Conservation (phyloP, 2,113 vertebrate genomes). For the Apodemus sylvaticus region DNA sequence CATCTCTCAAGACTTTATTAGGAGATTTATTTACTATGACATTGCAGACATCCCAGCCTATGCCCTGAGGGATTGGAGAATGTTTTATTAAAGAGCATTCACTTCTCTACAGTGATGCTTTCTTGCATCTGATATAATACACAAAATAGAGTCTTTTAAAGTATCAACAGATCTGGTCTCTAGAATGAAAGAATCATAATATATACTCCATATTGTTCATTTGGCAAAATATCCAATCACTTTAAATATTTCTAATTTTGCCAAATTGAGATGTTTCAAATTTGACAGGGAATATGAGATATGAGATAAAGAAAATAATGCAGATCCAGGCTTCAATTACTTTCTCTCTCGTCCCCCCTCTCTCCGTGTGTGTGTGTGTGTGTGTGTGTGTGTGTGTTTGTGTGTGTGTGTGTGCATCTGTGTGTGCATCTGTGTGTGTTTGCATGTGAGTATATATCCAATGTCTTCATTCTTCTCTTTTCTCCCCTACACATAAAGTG, state of each 20-base stretch:
- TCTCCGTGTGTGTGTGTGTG: not conserved
- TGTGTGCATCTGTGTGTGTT: too few species aligned
- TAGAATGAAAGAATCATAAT: not conserved
- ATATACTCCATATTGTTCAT: not conserved
- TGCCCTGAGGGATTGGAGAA: not conserved
- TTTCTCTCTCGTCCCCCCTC: too few species aligned
- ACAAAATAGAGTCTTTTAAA: slow-evolving; percentile 14
- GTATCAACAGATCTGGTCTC: not conserved
- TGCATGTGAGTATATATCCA: not conserved
- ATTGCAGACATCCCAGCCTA: not conserved
- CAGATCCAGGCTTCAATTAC: not conserved
- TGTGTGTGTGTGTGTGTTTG: too few species aligned
- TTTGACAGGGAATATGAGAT: not conserved
- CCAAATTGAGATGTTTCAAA: not conserved
- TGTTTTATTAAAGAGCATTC: slow-evolving; percentile 23
- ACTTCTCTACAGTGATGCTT: not conserved
- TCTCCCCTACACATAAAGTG: not conserved
- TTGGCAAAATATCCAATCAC: not conserved
- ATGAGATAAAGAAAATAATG: not conserved
- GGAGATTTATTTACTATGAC: not conserved
- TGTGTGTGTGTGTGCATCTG: too few species aligned
- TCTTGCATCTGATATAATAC: not conserved
- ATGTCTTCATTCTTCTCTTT: not conserved
- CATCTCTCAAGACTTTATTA: not conserved
- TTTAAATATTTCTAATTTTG: not conserved